Evolutionary conservation across 2,888 invertebrate genomes (phyloP), one percentile per base, ranked within the genome.

Genomic region (Ischnus inquisitorius): DNA sequence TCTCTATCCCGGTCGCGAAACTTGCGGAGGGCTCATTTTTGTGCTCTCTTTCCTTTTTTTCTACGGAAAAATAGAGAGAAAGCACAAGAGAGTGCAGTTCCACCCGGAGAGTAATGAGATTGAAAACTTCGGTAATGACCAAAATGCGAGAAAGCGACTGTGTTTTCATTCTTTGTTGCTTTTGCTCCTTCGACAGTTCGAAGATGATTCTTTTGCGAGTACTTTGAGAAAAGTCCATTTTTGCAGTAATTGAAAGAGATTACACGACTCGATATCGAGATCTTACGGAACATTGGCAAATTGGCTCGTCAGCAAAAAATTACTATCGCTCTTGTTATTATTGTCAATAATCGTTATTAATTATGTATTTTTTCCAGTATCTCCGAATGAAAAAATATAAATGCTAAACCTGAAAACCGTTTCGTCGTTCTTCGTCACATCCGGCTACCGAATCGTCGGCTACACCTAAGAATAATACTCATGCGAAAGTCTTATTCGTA

Each of bases 21-120:
- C 28, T 68, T 67, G 41, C 64, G 12, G 34, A 34, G 28, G 22
- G 16, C 74, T 74, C 60, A 46, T 74, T 43, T 43, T 16, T 60
- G 28, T 41, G n/a, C n/a, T 62, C 5, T 34, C 5, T 34, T 34
- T 34, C 5, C 5, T 34, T 34, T 34, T 34, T 34, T 34, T 8
- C 34, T 34, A 34, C 22, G 54, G n/a, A 51, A 48, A 76, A 46
- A 69, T 28, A 28, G 16, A 39, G 54, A 71, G 54, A 54, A 54
- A 57, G 51, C 34, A 19, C 54, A 12, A 54, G 54, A 60, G 14
- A 68, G 48, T 28, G 48, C 39, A 76, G 51, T 65, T 54, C n/a
- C 48, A 76, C 39, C 34, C 16, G 46, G 6, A 62, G 62, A 62
- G 46, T 74, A 62, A 74, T 62, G 62, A 62, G 74, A 62, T 74